Base-by-base conservation (phyloP, 2,797 vertebrate species). In the Clarias laeviceps region DNA sequence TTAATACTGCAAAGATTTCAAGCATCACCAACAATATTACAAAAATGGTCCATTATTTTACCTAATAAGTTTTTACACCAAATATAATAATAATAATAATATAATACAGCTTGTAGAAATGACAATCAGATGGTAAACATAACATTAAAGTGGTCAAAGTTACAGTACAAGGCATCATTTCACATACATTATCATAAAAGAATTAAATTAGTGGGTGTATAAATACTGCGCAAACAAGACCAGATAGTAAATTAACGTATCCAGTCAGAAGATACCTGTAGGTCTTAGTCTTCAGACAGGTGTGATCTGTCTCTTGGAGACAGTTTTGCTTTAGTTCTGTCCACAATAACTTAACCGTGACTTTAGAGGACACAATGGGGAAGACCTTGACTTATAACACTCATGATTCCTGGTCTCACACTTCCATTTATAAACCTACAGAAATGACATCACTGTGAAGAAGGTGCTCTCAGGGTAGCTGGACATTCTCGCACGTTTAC, bases 401-500 rank as follows among this genome's bases (percentile, higher is more conserved):
- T 14, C 45, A 5, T 11, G 72, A 27, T 22, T 56, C 22, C 73
- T 56, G 72, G 7, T 50, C 40, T 74, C 1, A n/a, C 2, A 27
- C 14, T 27, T 56, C 56, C 14, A 54, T 18, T 1, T 27, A 8
- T 14, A 22, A 22, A 70, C 77, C 40, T 76, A 76, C 50, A 76
- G 24, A 54, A 18, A 27, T 5, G 65, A 9, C 20, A 40, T 70
- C 24, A 32, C 9, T 37, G 76, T 57, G 64, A 17, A 45, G 64
- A 57, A 12, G 87, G 18, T 1, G 37, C 32, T 59, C 24, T 85
- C 95, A 93, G 97, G 87, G 93, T 90, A 0, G 70, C 89, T 2
- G 97, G 97, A 92, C 98, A 99, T 80, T 97, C 96, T 0, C 93
- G 96, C 88, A 97, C 92, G 90, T 95, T 97, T 88, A 98, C 95